Evolutionary conservation across 2,113 vertebrate species (phyloP), one percentile per base, ranked within the genome.

Genomic region (Rhabdornis inornatus): DNA sequence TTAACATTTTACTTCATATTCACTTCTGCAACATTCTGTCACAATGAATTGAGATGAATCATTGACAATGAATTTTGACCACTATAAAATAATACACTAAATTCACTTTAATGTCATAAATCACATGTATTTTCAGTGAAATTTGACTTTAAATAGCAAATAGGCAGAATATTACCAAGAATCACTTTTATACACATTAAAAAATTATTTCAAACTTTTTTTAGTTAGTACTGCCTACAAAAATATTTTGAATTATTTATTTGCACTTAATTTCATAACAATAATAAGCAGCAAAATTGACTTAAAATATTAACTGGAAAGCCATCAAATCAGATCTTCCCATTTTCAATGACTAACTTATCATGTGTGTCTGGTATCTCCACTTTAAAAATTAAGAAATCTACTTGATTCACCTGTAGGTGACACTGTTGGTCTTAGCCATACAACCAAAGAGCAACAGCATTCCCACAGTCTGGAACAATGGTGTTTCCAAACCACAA

Each of bases 401-500:
- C 65, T 78, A 71, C 77, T 57, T 72, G 31, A 87, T 86, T 97
- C 94, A 96, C 97, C 97, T 97, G 97, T 92, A 98, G 97, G 97
- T 97, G 97, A 97, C 97, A 97, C 96, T 97, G 93, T 97, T 97
- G 97, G 72, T 90, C 96, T 97, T 94, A 96, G 81, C 9, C 53
- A 79, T 25, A 92, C 22, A 87, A 76, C 9, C 13, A 40, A 93
- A 66, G 77, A 83, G 64, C 64, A 94, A 71, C 6, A 92, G 71
- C 68, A 47, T 60, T 92, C 64, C n/a, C 20, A 65, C 84, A 85
- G 68, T 63, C 71, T 74, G 77, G 93, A 97, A 96, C 68, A 94
- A 96, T 83, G 64, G 52, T 42, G 33, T 92, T 92, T 70, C 79
- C 75, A 94, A 96, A 92, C 13, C 20, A 91, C 22, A 76, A 87